Conservation (phyloP, 1,140 invertebrate species). For the Schmidtea mediterranea region DNA sequence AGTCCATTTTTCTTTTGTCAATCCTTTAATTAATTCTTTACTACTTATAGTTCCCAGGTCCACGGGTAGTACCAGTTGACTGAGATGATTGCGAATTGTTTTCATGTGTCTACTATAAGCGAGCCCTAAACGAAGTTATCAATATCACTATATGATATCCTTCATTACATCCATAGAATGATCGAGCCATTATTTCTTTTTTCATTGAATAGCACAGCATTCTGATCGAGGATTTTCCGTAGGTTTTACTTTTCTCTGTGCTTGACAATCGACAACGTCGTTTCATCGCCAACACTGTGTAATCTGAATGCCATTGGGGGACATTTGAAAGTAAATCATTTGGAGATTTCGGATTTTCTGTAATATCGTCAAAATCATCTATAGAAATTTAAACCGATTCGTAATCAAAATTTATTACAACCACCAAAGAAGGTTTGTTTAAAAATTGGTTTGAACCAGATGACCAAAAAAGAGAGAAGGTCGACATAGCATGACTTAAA, state of each 20-base stretch:
- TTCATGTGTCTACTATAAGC: conserved; percentile 67
- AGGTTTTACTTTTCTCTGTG: too few species aligned
- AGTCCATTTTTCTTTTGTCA: too few species aligned
- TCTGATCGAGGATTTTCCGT: conserved; percentile 16
- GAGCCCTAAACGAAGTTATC: conserved; percentile 39
- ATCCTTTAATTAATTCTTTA: too few species aligned
- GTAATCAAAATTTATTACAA: too few species aligned
- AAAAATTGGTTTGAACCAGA: neutral
- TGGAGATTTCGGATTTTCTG: too few species aligned
- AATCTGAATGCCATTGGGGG: too few species aligned
- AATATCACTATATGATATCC: neutral
- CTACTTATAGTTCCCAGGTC: too few species aligned
- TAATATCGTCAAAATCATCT: conserved; percentile 14
- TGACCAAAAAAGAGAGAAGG: neutral
- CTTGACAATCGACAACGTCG: too few species aligned
- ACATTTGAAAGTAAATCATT: too few species aligned
- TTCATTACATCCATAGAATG: conserved; percentile 40
- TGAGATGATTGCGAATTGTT: conserved; percentile 62
- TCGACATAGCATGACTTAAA: neutral
- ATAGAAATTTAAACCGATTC: too few species aligned
- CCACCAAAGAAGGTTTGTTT: neutral
- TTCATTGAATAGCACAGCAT: conserved; percentile 69
- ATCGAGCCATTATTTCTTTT: conserved; percentile 65
- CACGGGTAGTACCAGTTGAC: conserved; percentile 34
- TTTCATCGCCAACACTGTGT: too few species aligned